Base-by-base conservation (phyloP, 1,140 invertebrate species). In the Eurosta solidaginis region DNA sequence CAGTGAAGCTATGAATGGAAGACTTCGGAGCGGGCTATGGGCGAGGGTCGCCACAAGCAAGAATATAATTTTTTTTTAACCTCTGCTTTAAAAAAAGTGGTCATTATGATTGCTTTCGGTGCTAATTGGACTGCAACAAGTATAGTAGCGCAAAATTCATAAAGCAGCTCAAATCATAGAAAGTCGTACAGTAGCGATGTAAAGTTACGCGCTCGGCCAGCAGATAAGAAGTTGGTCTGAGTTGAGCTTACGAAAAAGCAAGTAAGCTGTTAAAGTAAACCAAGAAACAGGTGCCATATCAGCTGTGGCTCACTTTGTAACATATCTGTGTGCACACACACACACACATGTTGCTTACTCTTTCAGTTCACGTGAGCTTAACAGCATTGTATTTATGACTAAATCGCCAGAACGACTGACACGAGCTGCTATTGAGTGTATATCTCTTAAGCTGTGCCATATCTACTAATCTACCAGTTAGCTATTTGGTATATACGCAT, bases 61-160 rank as follows among this genome's bases (percentile, higher is more conserved):
- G 33, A 40, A 63, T 40, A 63, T n/a, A 33, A n/a, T n/a, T n/a
- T n/a, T 7, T 63, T 63, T 36, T 63, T n/a, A n/a, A 7, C 49
- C 17, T n/a, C 54, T 63, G 54, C 20, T 68, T 68, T 68, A 42
- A 68, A 29, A 68, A 68, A 68, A 68, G 59, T 68, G 59, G 59
- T 68, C 59, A 68, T 68, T 68, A 68, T 68, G 59, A n/a, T 7
- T 33, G 59, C 59, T 68, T 29, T 68, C 59, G 59, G 59, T 68
- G 59, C 59, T 68, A 68, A 68, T 68, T 68, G 59, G 59, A 68
- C 59, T 68, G 59, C 59, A 68, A 68, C 59, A 68, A 40, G 33
- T 68, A 33, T 59, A 33, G 59, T 14, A 36, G 59, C 59, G 59
- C 29, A 68, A 68, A 68, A 33, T n/a, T n/a, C n/a, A n/a, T n/a